Base-by-base conservation (phyloP, 1,140 invertebrate species). In the Drosophila sp. region DNA sequence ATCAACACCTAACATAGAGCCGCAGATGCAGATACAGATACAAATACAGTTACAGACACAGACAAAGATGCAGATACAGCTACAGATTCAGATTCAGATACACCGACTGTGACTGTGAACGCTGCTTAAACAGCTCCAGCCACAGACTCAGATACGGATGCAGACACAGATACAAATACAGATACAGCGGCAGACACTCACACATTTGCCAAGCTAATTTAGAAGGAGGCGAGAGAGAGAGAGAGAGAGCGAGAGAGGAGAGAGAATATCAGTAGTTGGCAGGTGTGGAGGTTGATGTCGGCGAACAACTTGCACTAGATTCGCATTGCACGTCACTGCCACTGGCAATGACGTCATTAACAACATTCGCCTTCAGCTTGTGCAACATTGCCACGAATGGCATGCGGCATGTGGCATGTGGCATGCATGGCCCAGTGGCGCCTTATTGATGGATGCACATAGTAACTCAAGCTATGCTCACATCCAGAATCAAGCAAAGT, bases 251-350 rank as follows among this genome's bases (percentile, higher is more conserved):
- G n/a, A n/a, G n/a, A 21, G 21, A 9, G 21, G 9, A 46, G 8
- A 5, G 45, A 13, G 45, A 9, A 21, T 0, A 13, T 5, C 36
- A 38, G 40, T 2, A 8, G 40, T 14, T 29, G 25, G 36, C 11
- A 38, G 36, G 27, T 18, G 16, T 18, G 18, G n/a, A 8, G 13
- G 25, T 21, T 46, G 9, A 13, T 38, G 2, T 13, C 36, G 36
- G 36, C 11, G 21, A 48, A 48, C 51, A 53, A 46, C 36, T 32
- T 72, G 73, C 70, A 76, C 70, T 72, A 72, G 70, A 72, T 76
- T 76, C 70, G 57, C n/a, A 14, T 59, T 65, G 62, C 21, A 71
- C 67, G 61, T 71, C 69, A 66, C 53, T 58, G 53, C 50, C 25
- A 38, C 69, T 51, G 53, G 53, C 69, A 48, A 58, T 72, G 69